Evolutionary conservation across 2,113 vertebrate species (phyloP).

Genomic region (Stegostoma tigrinum): DNA sequence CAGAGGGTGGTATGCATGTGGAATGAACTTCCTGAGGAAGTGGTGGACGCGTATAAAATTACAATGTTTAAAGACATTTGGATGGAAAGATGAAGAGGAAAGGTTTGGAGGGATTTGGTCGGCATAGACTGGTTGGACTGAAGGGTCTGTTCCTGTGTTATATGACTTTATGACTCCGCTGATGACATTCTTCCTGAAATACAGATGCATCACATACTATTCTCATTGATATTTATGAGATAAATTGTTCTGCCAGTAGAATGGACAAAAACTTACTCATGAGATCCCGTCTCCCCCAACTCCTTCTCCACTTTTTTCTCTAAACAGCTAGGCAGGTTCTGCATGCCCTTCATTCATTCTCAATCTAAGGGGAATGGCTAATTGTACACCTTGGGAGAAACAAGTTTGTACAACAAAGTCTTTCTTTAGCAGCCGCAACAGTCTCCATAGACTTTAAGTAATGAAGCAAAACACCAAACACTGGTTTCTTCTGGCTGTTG

Average conservation of each 20-base stretch:
- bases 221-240: not conserved
- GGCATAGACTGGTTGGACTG: no score
- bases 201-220: not conserved
- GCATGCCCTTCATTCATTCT: not conserved
- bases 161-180: no score
- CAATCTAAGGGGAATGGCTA: not conserved
- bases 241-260: not conserved
- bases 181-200: not conserved
- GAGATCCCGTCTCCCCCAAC: not conserved
- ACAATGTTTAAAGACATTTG: no score
- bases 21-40: no score
- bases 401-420: not conserved
- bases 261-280: not conserved
- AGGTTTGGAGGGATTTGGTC: no score
- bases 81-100: no score
- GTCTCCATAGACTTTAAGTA: not conserved
- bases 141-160: no score
- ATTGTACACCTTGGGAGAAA: not conserved
- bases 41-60: no score
- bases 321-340: not conserved
- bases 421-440: not conserved
- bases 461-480: not conserved
- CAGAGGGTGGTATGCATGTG: no score
- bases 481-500: not conserved
- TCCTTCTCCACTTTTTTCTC: not conserved